Percentiles rank a stretch among this genome's conserved stretches.
These are phyloP conservation scores for Centroberyx gerrardi DNA, from an alignment of 2,797 vertebrate genomes.

Conservation along the genomic window DNA sequence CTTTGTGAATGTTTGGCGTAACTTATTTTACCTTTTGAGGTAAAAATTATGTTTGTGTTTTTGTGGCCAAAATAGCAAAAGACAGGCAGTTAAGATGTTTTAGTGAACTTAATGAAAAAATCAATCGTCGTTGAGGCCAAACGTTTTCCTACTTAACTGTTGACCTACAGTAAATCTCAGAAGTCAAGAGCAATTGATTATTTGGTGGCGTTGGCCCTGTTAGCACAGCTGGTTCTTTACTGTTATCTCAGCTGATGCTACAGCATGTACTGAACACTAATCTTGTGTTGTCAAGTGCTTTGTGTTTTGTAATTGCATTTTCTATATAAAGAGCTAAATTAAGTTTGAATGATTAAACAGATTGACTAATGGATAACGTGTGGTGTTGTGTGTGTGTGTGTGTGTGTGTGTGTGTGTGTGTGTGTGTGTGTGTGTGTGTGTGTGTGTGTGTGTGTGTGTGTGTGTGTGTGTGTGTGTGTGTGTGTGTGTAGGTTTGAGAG, in stretches of 20 bases:
- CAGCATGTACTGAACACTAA: neutral
- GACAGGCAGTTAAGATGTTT: neutral
- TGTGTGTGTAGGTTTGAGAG: slow-evolving; percentile 90
- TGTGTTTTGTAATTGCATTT: neutral
- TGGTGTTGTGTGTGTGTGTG: neutral
- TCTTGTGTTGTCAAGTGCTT: neutral
- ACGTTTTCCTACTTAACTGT: neutral
- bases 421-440: slow-evolving; percentile 21
- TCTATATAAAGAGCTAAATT: neutral
- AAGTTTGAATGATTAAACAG: neutral
- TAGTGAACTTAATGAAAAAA: neutral
- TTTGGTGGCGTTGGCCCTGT: neutral
- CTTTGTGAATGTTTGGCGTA: neutral
- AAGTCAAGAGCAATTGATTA: slow-evolving; percentile 10
- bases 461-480: slow-evolving; percentile 9
- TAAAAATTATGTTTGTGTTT: neutral
- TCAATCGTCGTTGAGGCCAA: neutral
- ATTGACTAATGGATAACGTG: neutral
- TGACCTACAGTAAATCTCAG: neutral
- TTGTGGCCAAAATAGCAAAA: neutral
- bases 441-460: neutral
- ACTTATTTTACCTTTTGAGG: neutral
- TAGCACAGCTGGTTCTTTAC: no score
- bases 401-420: slow-evolving; percentile 18
- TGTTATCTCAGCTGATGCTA: slow-evolving; percentile 1